Evolutionary conservation across 2,113 vertebrate genomes (phyloP).

Genomic region (Anguilla rostrata): DNA sequence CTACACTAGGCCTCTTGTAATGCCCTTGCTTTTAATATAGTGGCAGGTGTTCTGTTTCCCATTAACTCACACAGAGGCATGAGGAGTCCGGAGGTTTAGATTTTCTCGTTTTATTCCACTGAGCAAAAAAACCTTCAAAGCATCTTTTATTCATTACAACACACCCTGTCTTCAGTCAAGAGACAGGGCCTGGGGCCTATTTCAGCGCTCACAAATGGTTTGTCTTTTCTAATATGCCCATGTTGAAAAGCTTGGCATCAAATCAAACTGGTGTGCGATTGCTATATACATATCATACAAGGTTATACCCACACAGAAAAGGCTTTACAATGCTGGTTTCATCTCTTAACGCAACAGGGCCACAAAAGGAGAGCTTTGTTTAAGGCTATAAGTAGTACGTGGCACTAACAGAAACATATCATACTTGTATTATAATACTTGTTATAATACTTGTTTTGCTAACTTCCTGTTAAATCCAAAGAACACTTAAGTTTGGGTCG

Average conservation of each 20-base stretch:
- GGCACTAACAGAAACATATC: background rate
- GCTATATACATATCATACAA: constrained; percentile 46
- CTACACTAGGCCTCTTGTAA: background rate
- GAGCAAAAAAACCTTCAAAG: constrained; percentile 19
- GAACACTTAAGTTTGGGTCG: background rate
- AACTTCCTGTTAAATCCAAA: constrained; percentile 1
- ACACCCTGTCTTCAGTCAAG: constrained; percentile 18
- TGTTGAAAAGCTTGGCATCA: constrained; percentile 2
- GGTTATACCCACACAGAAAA: background rate
- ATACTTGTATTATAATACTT: too few species aligned
- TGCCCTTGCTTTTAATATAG: background rate
- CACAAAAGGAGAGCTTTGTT: background rate
- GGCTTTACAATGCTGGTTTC: background rate
- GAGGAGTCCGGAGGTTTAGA: background rate
- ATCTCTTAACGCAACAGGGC: background rate
- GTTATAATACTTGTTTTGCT: background rate
- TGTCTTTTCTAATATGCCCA: too few species aligned
- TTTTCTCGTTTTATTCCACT: constrained; percentile 19
- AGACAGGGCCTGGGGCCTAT: constrained; percentile 13
- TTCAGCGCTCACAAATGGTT: constrained; percentile 15
- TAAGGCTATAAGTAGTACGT: background rate
- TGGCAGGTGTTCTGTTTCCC: background rate
- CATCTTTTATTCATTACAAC: constrained; percentile 11
- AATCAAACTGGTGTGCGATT: constrained; percentile 15
- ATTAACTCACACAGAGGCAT: background rate